Conservation (phyloP, 2,113 vertebrate genomes). For the Brachyhypopomus occidentalis region DNA sequence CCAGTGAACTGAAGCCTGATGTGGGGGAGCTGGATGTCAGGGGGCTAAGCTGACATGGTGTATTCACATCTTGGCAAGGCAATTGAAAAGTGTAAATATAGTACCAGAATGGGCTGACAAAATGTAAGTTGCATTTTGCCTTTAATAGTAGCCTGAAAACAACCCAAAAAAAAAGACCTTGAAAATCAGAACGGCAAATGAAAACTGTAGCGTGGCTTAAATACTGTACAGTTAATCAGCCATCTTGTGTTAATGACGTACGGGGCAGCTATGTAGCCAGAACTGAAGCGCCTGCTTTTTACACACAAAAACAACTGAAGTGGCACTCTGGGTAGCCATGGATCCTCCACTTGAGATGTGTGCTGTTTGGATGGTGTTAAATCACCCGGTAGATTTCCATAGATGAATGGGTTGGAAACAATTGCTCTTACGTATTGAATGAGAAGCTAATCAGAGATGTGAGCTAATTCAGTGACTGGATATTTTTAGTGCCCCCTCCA, state of each 20-base stretch:
- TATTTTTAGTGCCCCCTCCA: constrained; percentile 53
- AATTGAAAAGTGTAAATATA: no score
- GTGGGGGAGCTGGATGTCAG: no score
- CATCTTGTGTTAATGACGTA: neutral
- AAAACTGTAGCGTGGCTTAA: no score
- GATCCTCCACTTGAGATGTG: neutral
- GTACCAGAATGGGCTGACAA: no score
- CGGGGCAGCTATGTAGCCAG: neutral
- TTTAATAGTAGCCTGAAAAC: no score
- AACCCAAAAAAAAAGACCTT: no score
- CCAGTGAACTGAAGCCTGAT: no score
- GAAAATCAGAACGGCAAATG: no score
- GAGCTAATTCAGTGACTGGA: constrained; percentile 56
- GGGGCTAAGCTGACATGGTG: no score
- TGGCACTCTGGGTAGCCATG: neutral
- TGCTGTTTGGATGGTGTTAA: neutral
- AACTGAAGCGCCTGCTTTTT: neutral
- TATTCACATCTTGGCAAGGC: no score
- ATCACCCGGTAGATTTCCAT: constrained; percentile 35
- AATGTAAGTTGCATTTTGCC: no score
- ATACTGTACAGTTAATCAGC: neutral
- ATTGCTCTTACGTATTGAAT: constrained; percentile 50
- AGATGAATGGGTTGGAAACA: constrained; percentile 26
- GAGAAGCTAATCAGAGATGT: constrained; percentile 53
- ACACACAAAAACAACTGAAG: constrained; percentile 22